These are phyloP conservation scores for Clinocottus analis DNA, from an alignment of 2,113 vertebrate genomes.

Conservation along the genomic window DNA sequence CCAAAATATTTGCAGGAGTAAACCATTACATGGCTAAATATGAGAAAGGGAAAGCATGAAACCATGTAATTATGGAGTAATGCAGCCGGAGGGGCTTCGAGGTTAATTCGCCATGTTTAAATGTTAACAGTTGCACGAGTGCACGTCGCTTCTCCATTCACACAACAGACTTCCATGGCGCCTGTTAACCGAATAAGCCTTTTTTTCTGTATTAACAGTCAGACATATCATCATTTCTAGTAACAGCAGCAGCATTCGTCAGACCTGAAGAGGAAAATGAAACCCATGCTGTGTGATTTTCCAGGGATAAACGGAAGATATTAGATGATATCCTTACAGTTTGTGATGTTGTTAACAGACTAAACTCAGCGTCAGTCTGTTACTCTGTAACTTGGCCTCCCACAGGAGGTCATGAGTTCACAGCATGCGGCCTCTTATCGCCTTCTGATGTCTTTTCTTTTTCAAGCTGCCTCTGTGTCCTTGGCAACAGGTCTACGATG, in stretches of 20 bases:
- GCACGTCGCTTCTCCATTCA: conserved; percentile 28
- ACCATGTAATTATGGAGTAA: conserved; percentile 71
- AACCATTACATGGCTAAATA: conserved; percentile 70
- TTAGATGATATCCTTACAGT: conserved; percentile 17
- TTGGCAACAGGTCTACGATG: conserved; percentile 7
- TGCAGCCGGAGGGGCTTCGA: conserved; percentile 42
- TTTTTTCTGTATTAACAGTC: conserved; percentile 22
- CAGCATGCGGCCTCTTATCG: conserved; percentile 17
- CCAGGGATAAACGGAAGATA: conserved; percentile 24
- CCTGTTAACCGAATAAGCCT: conserved; percentile 37
- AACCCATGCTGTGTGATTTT: conserved; percentile 39
- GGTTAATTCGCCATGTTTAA: conserved; percentile 59
- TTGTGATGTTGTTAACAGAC: conserved; percentile 17
- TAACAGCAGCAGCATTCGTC: conserved; percentile 59
- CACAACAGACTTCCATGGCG: conserved; percentile 36
- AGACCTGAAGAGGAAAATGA: conserved; percentile 19
- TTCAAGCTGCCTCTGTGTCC: conserved; percentile 16
- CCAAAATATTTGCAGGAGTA: conserved; percentile 59
- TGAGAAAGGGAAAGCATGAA: conserved; percentile 66
- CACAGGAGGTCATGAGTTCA: conserved; percentile 39
- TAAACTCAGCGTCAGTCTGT: conserved; percentile 29
- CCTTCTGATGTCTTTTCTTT: conserved; percentile 18
- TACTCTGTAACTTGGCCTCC: conserved; percentile 44
- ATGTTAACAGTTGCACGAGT: conserved; percentile 38
- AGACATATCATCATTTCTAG: conserved; percentile 48